Evolutionary conservation across 2,888 invertebrate genomes (phyloP).

Genomic region (Fragum fragum): DNA sequence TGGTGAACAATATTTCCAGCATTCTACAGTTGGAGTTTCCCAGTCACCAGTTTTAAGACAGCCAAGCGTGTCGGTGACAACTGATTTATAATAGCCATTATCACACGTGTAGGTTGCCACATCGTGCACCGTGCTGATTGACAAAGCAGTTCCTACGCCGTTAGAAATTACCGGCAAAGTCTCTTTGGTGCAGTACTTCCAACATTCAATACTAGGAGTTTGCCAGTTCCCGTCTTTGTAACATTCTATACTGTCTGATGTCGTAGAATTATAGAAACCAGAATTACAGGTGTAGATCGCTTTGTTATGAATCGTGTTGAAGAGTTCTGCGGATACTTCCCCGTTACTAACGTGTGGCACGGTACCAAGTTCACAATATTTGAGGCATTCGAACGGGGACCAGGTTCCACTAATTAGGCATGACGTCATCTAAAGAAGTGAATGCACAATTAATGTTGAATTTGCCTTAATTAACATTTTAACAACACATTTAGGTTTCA

Average conservation of each 20-base stretch:
- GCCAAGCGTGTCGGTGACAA: no score
- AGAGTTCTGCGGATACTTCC: not conserved
- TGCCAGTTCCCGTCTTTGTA: not conserved
- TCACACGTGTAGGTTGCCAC: no score
- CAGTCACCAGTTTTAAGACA: no score
- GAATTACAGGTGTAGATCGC: not conserved
- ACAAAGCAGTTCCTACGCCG: not conserved
- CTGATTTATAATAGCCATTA: no score
- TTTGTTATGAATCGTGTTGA: not conserved
- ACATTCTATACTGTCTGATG: not conserved
- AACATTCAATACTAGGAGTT: not conserved
- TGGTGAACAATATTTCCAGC: no score
- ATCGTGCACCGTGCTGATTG: no score
- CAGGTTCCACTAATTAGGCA: conserved; percentile 4
- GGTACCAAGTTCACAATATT: not conserved
- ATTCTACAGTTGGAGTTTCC: no score
- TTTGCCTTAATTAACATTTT: no score
- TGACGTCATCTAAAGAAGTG: not conserved
- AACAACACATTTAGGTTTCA: no score
- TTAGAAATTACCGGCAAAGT: not conserved
- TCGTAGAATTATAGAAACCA: not conserved
- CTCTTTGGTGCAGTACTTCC: not conserved
- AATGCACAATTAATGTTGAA: no score
- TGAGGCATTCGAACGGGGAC: not conserved
- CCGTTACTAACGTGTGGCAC: not conserved